Conservation (phyloP, 1,140 invertebrate genomes). For the Drosophila tristis region DNA sequence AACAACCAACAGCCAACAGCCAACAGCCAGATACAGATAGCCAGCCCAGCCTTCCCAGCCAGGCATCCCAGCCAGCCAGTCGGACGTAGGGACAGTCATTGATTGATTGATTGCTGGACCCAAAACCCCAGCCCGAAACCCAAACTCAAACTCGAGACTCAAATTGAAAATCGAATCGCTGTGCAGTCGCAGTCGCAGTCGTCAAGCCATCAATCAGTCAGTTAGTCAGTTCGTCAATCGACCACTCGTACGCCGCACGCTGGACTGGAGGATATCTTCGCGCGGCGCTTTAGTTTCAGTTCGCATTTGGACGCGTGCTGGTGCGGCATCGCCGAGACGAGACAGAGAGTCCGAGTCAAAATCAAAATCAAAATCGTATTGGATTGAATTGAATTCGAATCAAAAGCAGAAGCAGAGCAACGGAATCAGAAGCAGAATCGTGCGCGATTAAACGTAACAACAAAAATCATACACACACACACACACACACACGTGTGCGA, state of each 20-base stretch:
- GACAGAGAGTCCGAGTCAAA: constrained; percentile 44
- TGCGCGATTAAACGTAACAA: constrained; percentile 53
- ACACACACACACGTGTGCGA: constrained; percentile 61
- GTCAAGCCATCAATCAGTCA: constrained; percentile 49
- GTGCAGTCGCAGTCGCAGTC: constrained; percentile 9
- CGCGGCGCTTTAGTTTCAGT: constrained; percentile 76
- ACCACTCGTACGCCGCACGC: constrained; percentile 49
- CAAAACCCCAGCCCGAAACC: constrained; percentile 17
- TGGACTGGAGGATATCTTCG: constrained; percentile 74
- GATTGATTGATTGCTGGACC: constrained; percentile 75
- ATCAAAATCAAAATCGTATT: background rate
- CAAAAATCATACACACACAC: constrained; percentile 21
- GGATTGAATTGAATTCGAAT: constrained; percentile 11
- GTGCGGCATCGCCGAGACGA: constrained; percentile 68
- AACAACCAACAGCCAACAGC: constrained; percentile 18
- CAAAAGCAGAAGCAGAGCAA: constrained; percentile 5
- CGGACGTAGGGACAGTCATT: constrained; percentile 41
- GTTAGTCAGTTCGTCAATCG: constrained; percentile 48
- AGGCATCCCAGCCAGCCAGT: background rate
- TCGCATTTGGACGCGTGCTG: constrained; percentile 79
- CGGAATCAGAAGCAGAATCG: constrained; percentile 26
- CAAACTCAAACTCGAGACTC: constrained; percentile 62
- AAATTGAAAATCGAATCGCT: constrained; percentile 55
- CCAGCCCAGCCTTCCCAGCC: constrained; percentile 24
- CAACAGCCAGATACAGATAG: constrained; percentile 53